phyloP scores from a whole-genome alignment of 2,113 vertebrate genomes.

The Tringa solitaria region DNA sequence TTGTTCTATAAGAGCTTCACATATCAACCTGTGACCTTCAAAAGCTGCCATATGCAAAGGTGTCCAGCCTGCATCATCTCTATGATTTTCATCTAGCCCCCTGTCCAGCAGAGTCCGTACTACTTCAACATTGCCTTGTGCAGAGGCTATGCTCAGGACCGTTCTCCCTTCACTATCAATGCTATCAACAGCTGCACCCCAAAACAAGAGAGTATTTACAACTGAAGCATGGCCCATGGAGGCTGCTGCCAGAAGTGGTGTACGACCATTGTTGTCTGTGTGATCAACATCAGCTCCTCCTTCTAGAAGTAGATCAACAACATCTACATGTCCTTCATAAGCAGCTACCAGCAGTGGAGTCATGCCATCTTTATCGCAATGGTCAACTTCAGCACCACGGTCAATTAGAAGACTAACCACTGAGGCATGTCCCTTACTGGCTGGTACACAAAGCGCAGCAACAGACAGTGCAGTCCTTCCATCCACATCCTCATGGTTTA shows the following conservation, averaged over 20 bases:
- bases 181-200: constrained; percentile 96
- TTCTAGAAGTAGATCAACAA: constrained; percentile 94
- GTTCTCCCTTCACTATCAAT: constrained; percentile 97
- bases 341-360: constrained; percentile 95
- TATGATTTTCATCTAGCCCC: constrained; percentile 95
- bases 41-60: constrained; percentile 97
- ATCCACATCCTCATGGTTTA: constrained; percentile 95
- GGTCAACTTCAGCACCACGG: constrained; percentile 92
- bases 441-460: constrained; percentile 93
- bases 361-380: constrained; percentile 98
- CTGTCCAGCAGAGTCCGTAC: constrained; percentile 97
- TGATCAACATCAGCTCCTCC: constrained; percentile 97
- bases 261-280: constrained; percentile 95
- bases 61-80: constrained; percentile 97
- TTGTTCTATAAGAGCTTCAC: constrained; percentile 96
- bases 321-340: constrained; percentile 96
- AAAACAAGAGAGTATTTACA: constrained; percentile 93
- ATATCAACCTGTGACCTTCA: constrained; percentile 94
- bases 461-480: constrained; percentile 94
- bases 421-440: constrained; percentile 93
- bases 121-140: constrained; percentile 96
- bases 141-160: constrained; percentile 95
- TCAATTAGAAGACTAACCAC: constrained; percentile 96
- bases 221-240: constrained; percentile 97
- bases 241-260: constrained; percentile 93